Base-by-base conservation (phyloP, 2,797 vertebrate genomes). In the Presbytis comata region DNA sequence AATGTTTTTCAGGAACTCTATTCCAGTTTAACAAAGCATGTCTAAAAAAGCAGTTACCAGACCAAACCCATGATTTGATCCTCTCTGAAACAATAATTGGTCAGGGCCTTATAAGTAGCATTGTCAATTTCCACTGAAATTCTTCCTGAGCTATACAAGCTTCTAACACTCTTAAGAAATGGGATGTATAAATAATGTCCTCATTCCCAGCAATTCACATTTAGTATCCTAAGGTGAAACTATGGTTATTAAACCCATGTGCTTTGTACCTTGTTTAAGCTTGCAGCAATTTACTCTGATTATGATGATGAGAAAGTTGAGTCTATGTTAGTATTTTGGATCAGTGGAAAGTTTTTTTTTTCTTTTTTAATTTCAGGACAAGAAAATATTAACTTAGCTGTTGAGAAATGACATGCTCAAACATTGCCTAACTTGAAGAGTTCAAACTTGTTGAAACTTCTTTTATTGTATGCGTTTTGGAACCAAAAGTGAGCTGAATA, bases 361-460 rank as follows among this genome's bases (percentile, higher is more conserved):
- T 78, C 89, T 59, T 81, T 44, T 44, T 44, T 44, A 22, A 67
- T 67, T 76, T 90, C 91, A 79, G 72, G 64, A 64, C 70, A 83
- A 83, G 84, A 97, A 94, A 96, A 88, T 91, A 88, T 80, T 84
- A 93, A 95, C 89, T 85, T 89, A 41, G 70, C 83, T 87, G 53
- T 72, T 91, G 70, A 85, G 85, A 97, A 88, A 59, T 30, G 90
- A 92, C 88, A 57, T 89, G 97, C 87, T 88, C 84, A 48, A 33
- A 96, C 98, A 94, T 70, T 24, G 53, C 96, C 94, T 76, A 53
- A 79, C 1, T n/a, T 21, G 48, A 36, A 57, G 16, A 55, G 96
- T 76, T 87, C 41, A 24, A 84, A 87, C 98, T 81, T 97, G 98
- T 93, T 95, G 91, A 61, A 91, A 91, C 91, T 81, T 64, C 86